Evolutionary conservation across 2,888 invertebrate species (phyloP), one percentile per base, ranked within the genome.

Genomic region (Endomychus coccineus): DNA sequence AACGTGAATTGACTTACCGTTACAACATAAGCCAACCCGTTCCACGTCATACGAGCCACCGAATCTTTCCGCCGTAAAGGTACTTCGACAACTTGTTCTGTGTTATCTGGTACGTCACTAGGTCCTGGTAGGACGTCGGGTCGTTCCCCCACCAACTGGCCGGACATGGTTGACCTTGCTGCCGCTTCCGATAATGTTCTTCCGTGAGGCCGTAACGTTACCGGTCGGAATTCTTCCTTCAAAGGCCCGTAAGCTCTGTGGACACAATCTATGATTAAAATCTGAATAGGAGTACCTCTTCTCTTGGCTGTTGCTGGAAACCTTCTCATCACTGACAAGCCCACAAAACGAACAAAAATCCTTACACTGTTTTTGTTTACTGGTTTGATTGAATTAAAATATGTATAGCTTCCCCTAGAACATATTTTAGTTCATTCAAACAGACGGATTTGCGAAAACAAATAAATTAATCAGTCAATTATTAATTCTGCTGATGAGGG

Each of bases 21-120:
- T 53, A 83, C 80, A 61, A 86, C 80, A 66, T 82, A 83, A 54
- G 83, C 78, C 36, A 87, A 69, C 43, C 86, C 86, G 51, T 80
- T 80, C 64, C 83, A 76, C 14, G 87, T 84, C 76, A 88, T 83
- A 55, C 82, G 72, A 23, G 84, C 82, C 17, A 88, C 88, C 43
- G 87, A 85, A 55, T 87, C 85, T 71, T 83, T 83, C 59, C 82
- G 74, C 22, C 72, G 61, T 5, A 72, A 62, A 2, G 69, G 48
- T 58, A 54, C 58, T 44, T 47, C 59, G 45, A 51, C 45, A 27
- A 45, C 27, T n/a, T 50, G 48, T n/a, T 59, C 60, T 34, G 48
- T 48, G 15, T 45, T 44, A 56, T 70, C 58, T 57, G 68, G 50
- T n/a, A 61, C 56, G 44, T 64, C 62, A 37, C 58, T 53, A 55